Conservation (phyloP, 2,113 vertebrate genomes). For the Puma concolor region DNA sequence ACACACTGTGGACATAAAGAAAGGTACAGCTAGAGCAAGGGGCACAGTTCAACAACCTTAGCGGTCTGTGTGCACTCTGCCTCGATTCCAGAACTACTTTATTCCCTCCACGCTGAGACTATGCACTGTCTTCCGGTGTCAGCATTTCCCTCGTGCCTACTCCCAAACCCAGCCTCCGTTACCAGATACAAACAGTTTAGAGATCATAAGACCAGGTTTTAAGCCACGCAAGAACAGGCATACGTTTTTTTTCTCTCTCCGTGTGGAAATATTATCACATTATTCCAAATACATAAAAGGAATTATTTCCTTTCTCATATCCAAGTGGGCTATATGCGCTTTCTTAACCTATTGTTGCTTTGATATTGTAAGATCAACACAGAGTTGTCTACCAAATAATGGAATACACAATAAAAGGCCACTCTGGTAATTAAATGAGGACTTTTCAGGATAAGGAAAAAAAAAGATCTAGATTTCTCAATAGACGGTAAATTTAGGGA, state of each 20-base stretch:
- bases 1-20: neutral
- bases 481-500: neutral
- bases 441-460: neutral
- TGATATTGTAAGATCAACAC: neutral
- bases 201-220: neutral
- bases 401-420: neutral
- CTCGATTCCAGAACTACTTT: neutral
- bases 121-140: neutral
- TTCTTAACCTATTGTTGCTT: neutral
- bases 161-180: too few species aligned
- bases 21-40: neutral
- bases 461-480: neutral
- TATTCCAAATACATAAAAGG: neutral
- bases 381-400: neutral
- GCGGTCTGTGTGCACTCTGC: accelerated
- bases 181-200: neutral
- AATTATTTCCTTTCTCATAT: neutral
- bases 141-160: neutral
- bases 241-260: neutral
- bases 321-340: neutral
- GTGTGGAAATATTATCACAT: neutral
- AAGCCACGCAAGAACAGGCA: neutral
- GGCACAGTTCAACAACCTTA: too few species aligned
- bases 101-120: accelerated
- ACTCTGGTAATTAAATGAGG: neutral